A percentile compares a stretch with the other conserved stretches of the same genome.
These are phyloP conservation scores for Aporophyla nigra DNA, from an alignment of 2,888 invertebrate genomes.

Conservation along the genomic window DNA sequence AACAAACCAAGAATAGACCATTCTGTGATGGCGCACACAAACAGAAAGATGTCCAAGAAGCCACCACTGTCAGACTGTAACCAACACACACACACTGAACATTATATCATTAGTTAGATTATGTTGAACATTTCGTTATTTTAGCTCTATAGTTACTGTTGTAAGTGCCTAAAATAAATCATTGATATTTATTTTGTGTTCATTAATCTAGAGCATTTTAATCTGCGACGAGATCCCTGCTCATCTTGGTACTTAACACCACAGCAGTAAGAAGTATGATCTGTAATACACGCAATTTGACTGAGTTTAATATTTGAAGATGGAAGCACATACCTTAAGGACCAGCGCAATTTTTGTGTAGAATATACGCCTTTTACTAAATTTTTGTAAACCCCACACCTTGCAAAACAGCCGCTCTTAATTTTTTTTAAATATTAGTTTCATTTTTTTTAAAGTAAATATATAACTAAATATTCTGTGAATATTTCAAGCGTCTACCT, in stretches of 20 bases:
- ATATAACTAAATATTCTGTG: too few relatives aligned
- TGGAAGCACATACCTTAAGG: too few relatives aligned
- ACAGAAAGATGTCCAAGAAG: slow-evolving; percentile 92
- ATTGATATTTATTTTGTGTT: slow-evolving; percentile 6
- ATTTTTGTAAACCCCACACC: too few relatives aligned
- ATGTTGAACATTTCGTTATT: slow-evolving; percentile 27
- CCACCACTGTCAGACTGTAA: slow-evolving; percentile 82
- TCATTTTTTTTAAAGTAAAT: too few relatives aligned
- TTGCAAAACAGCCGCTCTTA: too few relatives aligned
- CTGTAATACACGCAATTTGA: too few relatives aligned
- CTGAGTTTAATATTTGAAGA: too few relatives aligned
- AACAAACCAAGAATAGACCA: slow-evolving; percentile 97
- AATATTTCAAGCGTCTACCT: too few relatives aligned
- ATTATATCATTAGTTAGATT: slow-evolving; percentile 23
- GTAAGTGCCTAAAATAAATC: slow-evolving; percentile 44
- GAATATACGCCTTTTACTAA: too few relatives aligned
- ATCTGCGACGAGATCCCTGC: not conserved
- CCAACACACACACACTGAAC: not conserved
- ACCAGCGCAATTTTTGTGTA: too few relatives aligned
- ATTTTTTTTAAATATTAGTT: too few relatives aligned
- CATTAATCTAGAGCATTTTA: not conserved
- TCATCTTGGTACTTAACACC: not conserved
- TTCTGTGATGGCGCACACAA: slow-evolving; percentile 99
- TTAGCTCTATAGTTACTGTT: slow-evolving; percentile 34
- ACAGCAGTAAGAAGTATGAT: too few relatives aligned